A percentile compares a stretch with the other conserved stretches of the same genome.
These are phyloP conservation scores for Drosophila flavopinicola DNA, from an alignment of 2,888 invertebrate species.

Conservation along the genomic window DNA sequence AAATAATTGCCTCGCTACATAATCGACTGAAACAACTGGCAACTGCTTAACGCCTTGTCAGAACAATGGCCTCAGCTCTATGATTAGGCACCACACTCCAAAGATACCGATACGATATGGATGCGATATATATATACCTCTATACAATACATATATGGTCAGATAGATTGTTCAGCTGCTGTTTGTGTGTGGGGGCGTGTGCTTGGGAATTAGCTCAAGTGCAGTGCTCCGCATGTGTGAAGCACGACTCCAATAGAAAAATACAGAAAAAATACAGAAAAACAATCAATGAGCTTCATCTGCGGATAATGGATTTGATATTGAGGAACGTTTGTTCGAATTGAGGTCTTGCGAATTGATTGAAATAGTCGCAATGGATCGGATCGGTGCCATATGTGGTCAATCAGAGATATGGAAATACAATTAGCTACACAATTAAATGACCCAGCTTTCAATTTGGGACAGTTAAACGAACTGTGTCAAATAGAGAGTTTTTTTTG, in stretches of 20 bases:
- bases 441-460: slow-evolving; percentile 22
- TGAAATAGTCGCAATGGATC: slow-evolving; percentile 46
- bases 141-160: slow-evolving; percentile 21
- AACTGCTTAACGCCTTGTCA: slow-evolving; percentile 78
- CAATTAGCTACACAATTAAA: slow-evolving; percentile 41
- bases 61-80: slow-evolving; percentile 67
- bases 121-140: slow-evolving; percentile 11
- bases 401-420: slow-evolving; percentile 55
- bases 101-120: too few species aligned
- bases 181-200: slow-evolving; percentile 50
- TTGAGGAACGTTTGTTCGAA: slow-evolving; percentile 49
- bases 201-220: slow-evolving; percentile 75
- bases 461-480: neutral
- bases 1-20: slow-evolving; percentile 56
- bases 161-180: slow-evolving; percentile 30
- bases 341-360: slow-evolving; percentile 54
- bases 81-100: slow-evolving; percentile 52
- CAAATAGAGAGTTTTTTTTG: neutral
- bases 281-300: slow-evolving; percentile 42
- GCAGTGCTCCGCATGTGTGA: slow-evolving; percentile 67
- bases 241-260: slow-evolving; percentile 39
- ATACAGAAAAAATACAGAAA: slow-evolving; percentile 13
- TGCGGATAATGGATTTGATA: slow-evolving; percentile 70
- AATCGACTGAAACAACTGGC: slow-evolving; percentile 64
- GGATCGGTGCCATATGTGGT: neutral